Evolutionary conservation across 2,113 vertebrate genomes (phyloP).

Genomic region (Ceratotherium simum): DNA sequence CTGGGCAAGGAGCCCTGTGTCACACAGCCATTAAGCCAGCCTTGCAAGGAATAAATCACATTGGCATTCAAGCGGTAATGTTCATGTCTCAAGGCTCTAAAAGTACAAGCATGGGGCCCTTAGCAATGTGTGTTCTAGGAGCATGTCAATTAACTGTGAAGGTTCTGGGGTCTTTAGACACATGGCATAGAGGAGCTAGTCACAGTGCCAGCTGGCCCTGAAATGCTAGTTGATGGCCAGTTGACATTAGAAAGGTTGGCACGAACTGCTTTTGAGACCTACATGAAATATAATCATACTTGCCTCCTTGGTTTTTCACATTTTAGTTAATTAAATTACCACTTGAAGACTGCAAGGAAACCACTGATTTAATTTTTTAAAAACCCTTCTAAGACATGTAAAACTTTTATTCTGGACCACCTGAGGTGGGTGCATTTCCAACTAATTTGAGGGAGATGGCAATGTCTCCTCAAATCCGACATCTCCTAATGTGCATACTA

Average conservation of each 20-base stretch:
- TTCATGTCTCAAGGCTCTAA: neutral
- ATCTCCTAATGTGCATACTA: neutral
- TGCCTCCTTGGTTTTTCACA: neutral
- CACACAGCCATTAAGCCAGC: neutral
- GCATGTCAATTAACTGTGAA: neutral
- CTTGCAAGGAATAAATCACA: neutral
- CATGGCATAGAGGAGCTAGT: neutral
- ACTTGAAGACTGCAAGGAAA: slow-evolving; percentile 18
- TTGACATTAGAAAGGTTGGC: neutral
- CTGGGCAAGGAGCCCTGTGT: neutral
- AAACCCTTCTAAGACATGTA: neutral
- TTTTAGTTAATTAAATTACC: slow-evolving; percentile 53
- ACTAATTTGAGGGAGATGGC: neutral
- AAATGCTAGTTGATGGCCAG: neutral
- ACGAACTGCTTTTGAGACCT: neutral
- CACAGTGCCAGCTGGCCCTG: neutral
- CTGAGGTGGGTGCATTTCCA: neutral
- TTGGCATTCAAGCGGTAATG: neutral
- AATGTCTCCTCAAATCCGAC: neutral
- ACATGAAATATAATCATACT: slow-evolving; percentile 2
- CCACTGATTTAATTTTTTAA: neutral
- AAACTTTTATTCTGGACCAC: neutral
- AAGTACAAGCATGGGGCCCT: neutral
- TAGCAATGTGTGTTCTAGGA: neutral
- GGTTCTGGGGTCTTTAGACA: neutral